Conservation (phyloP, 2,797 vertebrate genomes). For the Lagorchestes hirsutus region DNA sequence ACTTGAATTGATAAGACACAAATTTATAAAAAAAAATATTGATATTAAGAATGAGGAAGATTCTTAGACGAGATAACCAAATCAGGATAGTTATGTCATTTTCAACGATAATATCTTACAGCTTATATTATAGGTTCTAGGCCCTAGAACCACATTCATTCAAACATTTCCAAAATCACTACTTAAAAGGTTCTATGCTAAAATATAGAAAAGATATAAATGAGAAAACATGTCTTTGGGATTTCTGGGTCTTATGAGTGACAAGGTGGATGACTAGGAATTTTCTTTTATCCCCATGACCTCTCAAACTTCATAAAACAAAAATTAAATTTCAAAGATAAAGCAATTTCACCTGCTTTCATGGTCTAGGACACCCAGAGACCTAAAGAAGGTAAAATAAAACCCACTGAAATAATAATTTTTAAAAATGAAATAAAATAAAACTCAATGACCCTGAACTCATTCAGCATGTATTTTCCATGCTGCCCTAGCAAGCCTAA, state of each 20-base stretch:
- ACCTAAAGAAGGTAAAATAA: not conserved
- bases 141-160: not conserved
- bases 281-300: not conserved
- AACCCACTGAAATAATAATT: too few relatives aligned
- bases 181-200: not conserved
- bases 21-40: not conserved
- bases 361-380: not conserved
- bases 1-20: not conserved
- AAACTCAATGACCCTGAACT: not conserved
- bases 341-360: not conserved
- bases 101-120: not conserved
- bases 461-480: not conserved
- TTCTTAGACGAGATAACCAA: fast-evolving
- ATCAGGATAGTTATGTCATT: not conserved
- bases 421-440: too few relatives aligned
- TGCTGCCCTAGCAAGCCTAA: not conserved
- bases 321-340: not conserved
- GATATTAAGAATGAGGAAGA: not conserved
- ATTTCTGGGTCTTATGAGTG: not conserved
- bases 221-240: not conserved
- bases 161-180: not conserved
- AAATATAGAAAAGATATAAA: not conserved
- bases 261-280: not conserved
- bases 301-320: not conserved
- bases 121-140: too few relatives aligned